phyloP scores from a whole-genome alignment of 2,888 invertebrate genomes.

The Cyclophora punctaria region DNA sequence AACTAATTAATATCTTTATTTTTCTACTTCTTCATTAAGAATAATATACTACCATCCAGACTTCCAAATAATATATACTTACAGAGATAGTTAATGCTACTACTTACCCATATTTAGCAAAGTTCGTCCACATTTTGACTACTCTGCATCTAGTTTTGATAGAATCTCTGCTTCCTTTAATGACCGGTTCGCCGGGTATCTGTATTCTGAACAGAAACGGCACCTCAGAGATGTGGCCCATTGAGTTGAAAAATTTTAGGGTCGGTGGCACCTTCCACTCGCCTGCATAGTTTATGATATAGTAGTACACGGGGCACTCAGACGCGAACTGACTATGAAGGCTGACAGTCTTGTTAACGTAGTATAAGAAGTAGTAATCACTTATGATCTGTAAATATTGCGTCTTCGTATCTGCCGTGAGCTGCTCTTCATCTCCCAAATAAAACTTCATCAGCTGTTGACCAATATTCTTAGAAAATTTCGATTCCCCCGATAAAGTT shows the following conservation, averaged over 20 bases:
- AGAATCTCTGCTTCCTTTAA: constrained; percentile 53
- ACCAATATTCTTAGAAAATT: constrained; percentile 41
- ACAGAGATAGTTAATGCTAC: not conserved
- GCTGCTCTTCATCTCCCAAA: constrained; percentile 41
- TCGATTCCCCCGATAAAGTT: constrained; percentile 38
- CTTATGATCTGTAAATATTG: constrained; percentile 57
- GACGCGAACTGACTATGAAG: constrained; percentile 46
- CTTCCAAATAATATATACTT: too few relatives aligned
- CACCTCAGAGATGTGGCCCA: constrained; percentile 57
- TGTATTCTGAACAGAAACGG: constrained; percentile 52
- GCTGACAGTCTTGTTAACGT: constrained; percentile 53
- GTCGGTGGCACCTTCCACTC: constrained; percentile 49
- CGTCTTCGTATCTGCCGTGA: constrained; percentile 44
- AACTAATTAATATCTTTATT: too few relatives aligned
- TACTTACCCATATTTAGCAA: constrained; percentile 65
- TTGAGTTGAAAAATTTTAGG: constrained; percentile 39
- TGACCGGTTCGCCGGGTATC: constrained; percentile 25
- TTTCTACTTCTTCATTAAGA: too few relatives aligned
- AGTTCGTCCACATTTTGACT: constrained; percentile 68
- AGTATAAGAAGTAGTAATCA: constrained; percentile 59
- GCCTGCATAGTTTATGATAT: constrained; percentile 50
- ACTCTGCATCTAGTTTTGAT: constrained; percentile 47
- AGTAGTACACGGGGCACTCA: constrained; percentile 54
- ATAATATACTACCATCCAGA: too few relatives aligned
- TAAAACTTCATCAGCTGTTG: constrained; percentile 54